Conservation (phyloP, 2,888 invertebrate genomes). For the Pristionchus mayeri region DNA sequence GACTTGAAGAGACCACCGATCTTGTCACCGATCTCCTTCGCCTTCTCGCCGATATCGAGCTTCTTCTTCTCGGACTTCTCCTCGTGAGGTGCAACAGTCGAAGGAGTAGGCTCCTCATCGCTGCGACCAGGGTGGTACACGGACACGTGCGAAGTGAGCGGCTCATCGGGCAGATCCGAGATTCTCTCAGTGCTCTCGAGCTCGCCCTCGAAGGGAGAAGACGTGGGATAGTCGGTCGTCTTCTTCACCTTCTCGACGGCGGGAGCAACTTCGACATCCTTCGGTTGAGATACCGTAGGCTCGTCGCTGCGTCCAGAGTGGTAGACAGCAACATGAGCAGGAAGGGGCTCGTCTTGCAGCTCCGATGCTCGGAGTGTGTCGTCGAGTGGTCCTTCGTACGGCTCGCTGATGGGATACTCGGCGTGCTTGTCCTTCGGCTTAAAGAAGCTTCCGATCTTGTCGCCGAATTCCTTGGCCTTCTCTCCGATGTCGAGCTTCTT, state of each 20-base stretch:
- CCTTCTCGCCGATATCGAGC: neutral
- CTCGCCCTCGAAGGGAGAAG: neutral
- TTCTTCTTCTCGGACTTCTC: neutral
- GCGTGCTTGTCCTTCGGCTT: conserved; percentile 9
- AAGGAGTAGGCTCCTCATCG: neutral
- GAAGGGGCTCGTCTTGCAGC: neutral
- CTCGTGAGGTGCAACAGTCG: neutral
- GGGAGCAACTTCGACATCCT: neutral
- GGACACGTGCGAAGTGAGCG: neutral
- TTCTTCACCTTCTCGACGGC: neutral
- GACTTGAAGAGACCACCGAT: neutral
- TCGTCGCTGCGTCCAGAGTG: neutral
- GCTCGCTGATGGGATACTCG: conserved; percentile 1
- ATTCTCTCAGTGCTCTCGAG: neutral
- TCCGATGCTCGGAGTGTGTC: neutral
- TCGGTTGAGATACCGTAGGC: neutral
- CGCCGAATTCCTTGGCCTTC: conserved; percentile 7
- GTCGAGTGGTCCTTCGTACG: conserved; percentile 17
- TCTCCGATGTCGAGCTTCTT: conserved; percentile 22
- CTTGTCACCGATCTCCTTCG: neutral
- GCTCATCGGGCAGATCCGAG: neutral
- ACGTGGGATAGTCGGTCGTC: neutral
- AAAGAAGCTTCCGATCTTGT: conserved; percentile 6
- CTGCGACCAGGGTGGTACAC: neutral
- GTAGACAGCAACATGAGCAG: conserved; percentile 23